These are phyloP conservation scores for Cephalopholis sonnerati DNA, from an alignment of 2,113 vertebrate genomes.

Conservation along the genomic window DNA sequence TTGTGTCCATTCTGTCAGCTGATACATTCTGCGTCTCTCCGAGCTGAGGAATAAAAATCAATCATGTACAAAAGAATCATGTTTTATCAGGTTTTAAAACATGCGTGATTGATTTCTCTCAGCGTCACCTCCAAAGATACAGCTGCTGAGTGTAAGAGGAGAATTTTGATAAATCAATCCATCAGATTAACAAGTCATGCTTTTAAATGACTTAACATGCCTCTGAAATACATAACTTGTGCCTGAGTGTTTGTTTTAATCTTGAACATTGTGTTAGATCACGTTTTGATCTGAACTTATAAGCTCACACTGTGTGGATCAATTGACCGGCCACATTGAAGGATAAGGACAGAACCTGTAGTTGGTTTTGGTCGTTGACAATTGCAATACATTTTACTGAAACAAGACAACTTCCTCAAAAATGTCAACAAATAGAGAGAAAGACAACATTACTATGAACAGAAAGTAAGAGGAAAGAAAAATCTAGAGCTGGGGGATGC, in stretches of 20 bases:
- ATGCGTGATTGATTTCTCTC: constrained; percentile 41
- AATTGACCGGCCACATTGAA: too few species aligned
- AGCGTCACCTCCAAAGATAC: neutral
- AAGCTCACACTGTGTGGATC: too few species aligned
- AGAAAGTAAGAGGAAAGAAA: too few species aligned
- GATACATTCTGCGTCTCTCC: constrained; percentile 1
- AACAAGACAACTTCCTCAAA: too few species aligned
- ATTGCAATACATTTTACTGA: too few species aligned
- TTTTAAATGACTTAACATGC: neutral
- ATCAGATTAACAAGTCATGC: too few species aligned
- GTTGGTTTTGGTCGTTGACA: too few species aligned
- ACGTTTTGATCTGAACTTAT: neutral
- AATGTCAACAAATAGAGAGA: too few species aligned
- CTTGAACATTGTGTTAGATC: neutral
- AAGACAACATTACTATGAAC: too few species aligned
- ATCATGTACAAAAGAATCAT: constrained; percentile 18
- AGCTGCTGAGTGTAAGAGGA: neutral
- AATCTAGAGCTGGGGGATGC: too few species aligned
- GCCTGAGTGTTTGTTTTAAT: neutral
- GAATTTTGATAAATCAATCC: neutral
- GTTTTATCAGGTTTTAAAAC: constrained; percentile 59
- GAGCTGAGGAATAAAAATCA: constrained; percentile 59
- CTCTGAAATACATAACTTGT: neutral
- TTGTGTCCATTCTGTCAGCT: constrained; percentile 55
- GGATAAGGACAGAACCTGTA: too few species aligned